Evolutionary conservation across 2,888 invertebrate species (phyloP).

Genomic region (Gibbula magus): DNA sequence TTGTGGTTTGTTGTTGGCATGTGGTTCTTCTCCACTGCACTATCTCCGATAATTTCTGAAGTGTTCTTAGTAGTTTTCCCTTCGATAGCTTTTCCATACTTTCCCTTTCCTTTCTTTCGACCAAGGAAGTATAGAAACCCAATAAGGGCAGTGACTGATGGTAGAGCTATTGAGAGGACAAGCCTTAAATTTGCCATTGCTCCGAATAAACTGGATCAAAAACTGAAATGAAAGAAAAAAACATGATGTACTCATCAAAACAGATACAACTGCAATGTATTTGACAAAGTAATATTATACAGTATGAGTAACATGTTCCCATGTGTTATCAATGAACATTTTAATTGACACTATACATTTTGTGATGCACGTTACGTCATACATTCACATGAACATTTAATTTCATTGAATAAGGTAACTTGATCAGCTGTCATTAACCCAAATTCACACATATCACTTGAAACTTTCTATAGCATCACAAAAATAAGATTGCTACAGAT

Average conservation of each 20-base stretch:
- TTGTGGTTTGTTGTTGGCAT: constrained; percentile 20
- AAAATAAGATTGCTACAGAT: too few relatives aligned
- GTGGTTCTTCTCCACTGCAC: constrained; percentile 26
- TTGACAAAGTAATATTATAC: too few relatives aligned
- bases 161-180: constrained; percentile 53
- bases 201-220: not conserved
- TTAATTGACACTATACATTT: too few relatives aligned
- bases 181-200: constrained; percentile 44
- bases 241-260: not conserved
- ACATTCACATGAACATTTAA: too few relatives aligned
- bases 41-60: not conserved
- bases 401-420: too few relatives aligned
- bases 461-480: too few relatives aligned
- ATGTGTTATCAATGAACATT: too few relatives aligned
- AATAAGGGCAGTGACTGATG: constrained; percentile 55
- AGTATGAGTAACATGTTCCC: too few relatives aligned
- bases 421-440: too few relatives aligned
- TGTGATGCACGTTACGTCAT: too few relatives aligned
- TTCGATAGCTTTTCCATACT: constrained; percentile 17
- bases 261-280: not conserved
- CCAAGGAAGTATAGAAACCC: constrained; percentile 63
- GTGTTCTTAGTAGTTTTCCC: not conserved
- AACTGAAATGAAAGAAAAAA: not conserved
- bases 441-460: too few relatives aligned
- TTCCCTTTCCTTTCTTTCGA: constrained; percentile 40